Percentiles rank a stretch among this genome's conserved stretches.
These are phyloP conservation scores for Holothuria leucospilota DNA, from an alignment of 53 echinoderm and acorn worm species.

Conservation along the genomic window DNA sequence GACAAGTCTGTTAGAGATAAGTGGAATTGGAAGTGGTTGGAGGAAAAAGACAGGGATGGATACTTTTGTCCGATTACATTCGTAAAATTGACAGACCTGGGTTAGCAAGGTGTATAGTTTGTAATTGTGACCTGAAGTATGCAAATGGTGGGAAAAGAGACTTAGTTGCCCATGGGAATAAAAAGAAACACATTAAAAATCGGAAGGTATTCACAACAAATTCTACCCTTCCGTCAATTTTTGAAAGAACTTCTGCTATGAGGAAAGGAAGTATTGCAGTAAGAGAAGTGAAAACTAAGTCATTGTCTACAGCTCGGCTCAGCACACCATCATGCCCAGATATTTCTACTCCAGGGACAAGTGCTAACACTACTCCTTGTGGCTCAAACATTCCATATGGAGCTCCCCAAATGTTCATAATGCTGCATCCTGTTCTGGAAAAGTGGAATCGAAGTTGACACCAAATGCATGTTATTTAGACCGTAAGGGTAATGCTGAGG, in stretches of 20 bases:
- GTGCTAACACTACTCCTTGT: neutral
- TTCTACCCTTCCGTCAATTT: slow-evolving; percentile 36
- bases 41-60: neutral
- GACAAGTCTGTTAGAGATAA: slow-evolving; percentile 5
- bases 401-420: slow-evolving; percentile 64
- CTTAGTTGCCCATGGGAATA: slow-evolving; percentile 52
- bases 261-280: too few species aligned
- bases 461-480: slow-evolving; percentile 47
- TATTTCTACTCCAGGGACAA: slow-evolving; percentile 12
- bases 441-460: slow-evolving; percentile 15
- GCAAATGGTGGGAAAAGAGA: slow-evolving; percentile 54
- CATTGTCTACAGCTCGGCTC: too few species aligned
- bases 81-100: slow-evolving; percentile 50
- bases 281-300: too few species aligned
- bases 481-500: slow-evolving; percentile 53
- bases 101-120: slow-evolving; percentile 49
- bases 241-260: neutral
- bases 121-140: slow-evolving; percentile 50
- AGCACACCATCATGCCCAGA: neutral
- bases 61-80: slow-evolving; percentile 43
- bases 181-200: neutral
- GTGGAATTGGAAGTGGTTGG: slow-evolving; percentile 43
- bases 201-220: slow-evolving; percentile 35
- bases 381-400: slow-evolving; percentile 54
- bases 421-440: slow-evolving; percentile 41